phyloP scores from a whole-genome alignment of 2,888 invertebrate genomes.

The Cantharis lateralis region DNA sequence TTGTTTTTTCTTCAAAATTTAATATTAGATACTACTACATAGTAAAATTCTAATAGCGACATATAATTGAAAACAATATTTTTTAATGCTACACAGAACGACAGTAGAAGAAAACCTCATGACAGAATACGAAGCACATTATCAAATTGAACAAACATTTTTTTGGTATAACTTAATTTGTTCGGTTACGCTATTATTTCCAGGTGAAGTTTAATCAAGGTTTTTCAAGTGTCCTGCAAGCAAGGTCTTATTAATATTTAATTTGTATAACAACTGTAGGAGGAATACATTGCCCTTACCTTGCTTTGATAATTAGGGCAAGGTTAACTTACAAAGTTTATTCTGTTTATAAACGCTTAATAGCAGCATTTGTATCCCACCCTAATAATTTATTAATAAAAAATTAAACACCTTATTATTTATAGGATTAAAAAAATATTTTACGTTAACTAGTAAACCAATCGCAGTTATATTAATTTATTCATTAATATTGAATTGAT shows the following conservation, averaged over 20 bases:
- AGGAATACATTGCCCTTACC: neutral
- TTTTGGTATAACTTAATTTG: neutral
- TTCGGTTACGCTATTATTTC: neutral
- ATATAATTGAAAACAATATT: no score
- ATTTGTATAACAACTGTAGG: neutral
- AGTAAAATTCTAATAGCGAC: no score
- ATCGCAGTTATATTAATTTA: neutral
- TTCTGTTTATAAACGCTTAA: neutral
- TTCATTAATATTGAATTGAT: neutral
- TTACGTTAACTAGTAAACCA: neutral
- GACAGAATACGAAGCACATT: no score
- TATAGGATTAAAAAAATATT: neutral
- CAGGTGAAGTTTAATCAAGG: neutral
- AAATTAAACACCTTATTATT: neutral
- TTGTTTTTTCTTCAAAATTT: no score
- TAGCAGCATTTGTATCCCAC: neutral
- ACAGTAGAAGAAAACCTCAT: neutral
- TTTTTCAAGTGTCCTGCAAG: neutral
- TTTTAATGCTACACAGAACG: no score
- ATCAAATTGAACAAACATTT: neutral
- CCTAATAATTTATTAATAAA: neutral
- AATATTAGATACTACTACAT: no score
- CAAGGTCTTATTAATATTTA: neutral
- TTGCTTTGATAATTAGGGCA: neutral
- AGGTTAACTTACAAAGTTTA: neutral